These are phyloP conservation scores for Cheirogaleus medius DNA, from an alignment of 2,113 vertebrate genomes.

Conservation along the genomic window DNA sequence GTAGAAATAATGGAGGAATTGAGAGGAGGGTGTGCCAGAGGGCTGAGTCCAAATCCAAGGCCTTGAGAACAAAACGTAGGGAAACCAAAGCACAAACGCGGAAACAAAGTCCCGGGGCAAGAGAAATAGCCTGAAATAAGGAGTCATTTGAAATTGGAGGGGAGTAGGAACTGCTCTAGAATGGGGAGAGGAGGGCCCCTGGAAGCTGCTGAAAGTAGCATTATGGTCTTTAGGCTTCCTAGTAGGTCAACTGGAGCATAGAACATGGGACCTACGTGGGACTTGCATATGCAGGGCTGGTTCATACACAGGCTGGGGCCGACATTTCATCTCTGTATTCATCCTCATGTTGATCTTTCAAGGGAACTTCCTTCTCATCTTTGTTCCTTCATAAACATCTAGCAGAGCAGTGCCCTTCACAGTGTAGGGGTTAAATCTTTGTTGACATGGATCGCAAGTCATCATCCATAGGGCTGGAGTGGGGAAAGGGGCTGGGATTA, in stretches of 20 bases:
- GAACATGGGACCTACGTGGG: accelerated
- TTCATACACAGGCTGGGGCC: neutral
- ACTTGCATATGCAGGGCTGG: accelerated
- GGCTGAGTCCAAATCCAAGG: neutral
- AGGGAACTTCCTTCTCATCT: neutral
- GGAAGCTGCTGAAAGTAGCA: neutral
- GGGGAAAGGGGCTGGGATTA: neutral
- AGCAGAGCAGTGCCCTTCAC: neutral
- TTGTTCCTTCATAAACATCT: neutral
- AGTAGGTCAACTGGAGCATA: neutral
- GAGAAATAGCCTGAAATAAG: neutral
- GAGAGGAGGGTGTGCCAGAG: neutral
- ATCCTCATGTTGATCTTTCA: neutral
- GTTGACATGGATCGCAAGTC: neutral
- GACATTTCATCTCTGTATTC: neutral
- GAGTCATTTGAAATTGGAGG: neutral
- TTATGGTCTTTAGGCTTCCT: accelerated
- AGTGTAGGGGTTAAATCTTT: neutral
- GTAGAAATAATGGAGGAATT: neutral
- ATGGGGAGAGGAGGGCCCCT: no score
- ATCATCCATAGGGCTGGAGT: neutral
- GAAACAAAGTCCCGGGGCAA: neutral
- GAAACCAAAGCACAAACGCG: neutral
- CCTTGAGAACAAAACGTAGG: neutral
- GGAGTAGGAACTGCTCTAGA: neutral